A percentile compares a stretch with the other conserved stretches of the same genome.
These are phyloP conservation scores for Myotis brandtii DNA, from an alignment of 2,113 vertebrate genomes.

Conservation along the genomic window DNA sequence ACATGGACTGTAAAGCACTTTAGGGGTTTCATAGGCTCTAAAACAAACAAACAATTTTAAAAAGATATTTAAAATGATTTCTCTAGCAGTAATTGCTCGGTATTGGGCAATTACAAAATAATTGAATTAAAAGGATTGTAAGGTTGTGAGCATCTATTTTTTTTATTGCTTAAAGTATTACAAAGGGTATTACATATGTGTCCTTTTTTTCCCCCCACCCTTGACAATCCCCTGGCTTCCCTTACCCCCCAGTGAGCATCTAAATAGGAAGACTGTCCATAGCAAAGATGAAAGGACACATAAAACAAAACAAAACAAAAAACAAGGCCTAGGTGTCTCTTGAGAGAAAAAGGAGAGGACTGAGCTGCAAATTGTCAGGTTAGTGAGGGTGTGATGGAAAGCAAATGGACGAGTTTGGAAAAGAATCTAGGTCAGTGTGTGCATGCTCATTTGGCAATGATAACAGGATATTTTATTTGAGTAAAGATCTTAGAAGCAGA, in stretches of 20 bases:
- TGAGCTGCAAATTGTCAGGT: not conserved
- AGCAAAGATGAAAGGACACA: not conserved
- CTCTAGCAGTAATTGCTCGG: not conserved
- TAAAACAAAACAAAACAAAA: not conserved
- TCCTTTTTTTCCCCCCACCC: too few relatives aligned
- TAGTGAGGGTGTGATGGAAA: not conserved
- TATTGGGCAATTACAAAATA: not conserved
- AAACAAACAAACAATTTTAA: not conserved
- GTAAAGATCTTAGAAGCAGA: not conserved
- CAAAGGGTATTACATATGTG: too few relatives aligned
- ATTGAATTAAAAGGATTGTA: not conserved
- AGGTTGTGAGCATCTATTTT: not conserved
- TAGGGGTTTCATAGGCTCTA: not conserved
- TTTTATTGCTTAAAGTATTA: too few relatives aligned
- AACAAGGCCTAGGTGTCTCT: not conserved
- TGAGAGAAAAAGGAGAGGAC: not conserved
- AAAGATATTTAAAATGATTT: not conserved
- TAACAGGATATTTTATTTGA: not conserved
- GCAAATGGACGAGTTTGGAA: not conserved
- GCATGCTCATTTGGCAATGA: not conserved
- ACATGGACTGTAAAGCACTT: not conserved
- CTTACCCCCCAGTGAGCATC: too few relatives aligned
- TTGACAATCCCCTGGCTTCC: too few relatives aligned
- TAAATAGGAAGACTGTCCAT: not conserved
- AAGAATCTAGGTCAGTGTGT: not conserved